A percentile compares a stretch with the other conserved stretches of the same genome.
Evolutionary conservation across 2,888 invertebrate species (phyloP).

Genomic region (Chrysolina americana): DNA sequence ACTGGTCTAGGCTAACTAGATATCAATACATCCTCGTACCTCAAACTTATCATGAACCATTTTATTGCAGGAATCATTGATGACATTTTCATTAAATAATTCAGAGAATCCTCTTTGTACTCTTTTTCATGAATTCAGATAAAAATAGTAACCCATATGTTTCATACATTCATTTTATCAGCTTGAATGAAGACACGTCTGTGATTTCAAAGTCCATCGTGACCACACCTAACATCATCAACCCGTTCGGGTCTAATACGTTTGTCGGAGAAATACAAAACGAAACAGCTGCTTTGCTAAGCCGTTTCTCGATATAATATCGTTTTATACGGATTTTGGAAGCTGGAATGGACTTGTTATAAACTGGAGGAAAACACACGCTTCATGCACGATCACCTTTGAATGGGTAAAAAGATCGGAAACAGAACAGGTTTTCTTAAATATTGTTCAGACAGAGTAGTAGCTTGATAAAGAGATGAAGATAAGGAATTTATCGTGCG

Average conservation of each 20-base stretch:
- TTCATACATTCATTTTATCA: too few relatives aligned
- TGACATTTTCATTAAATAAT: too few relatives aligned
- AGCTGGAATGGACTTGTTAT: slow-evolving; percentile 60
- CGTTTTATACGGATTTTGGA: slow-evolving; percentile 60
- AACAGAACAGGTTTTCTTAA: slow-evolving; percentile 56
- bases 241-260: slow-evolving; percentile 48
- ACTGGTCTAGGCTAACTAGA: too few relatives aligned
- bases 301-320: slow-evolving; percentile 64
- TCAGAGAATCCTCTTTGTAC: too few relatives aligned
- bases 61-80: too few relatives aligned
- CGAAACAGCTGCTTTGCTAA: slow-evolving; percentile 61
- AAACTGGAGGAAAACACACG: slow-evolving; percentile 60
- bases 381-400: slow-evolving; percentile 62
- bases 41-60: too few relatives aligned
- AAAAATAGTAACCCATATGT: too few relatives aligned
- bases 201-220: too few relatives aligned
- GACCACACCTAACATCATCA: slow-evolving; percentile 28
- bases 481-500: slow-evolving; percentile 6
- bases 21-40: too few relatives aligned
- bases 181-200: too few relatives aligned
- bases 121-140: too few relatives aligned
- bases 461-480: slow-evolving; percentile 11
- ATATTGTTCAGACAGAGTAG: slow-evolving; percentile 11
- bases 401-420: slow-evolving; percentile 55
- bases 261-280: slow-evolving; percentile 54